Conservation (phyloP, 2,113 vertebrate species). For the Paramormyrops kingsleyae region DNA sequence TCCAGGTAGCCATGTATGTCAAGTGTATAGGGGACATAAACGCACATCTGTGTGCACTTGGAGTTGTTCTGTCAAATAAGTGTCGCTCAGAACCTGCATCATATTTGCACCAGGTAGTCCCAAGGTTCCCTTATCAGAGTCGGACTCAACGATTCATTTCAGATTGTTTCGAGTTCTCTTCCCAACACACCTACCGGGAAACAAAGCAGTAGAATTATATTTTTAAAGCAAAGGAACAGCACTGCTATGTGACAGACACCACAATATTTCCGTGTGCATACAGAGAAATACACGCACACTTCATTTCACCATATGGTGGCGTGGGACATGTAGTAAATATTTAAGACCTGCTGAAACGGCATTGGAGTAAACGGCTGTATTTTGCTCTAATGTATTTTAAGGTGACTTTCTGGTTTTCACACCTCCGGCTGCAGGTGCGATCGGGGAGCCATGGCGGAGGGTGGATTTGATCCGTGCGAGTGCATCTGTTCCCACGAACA, state of each 20-base stretch:
- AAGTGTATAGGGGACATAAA: neutral
- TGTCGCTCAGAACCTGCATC: neutral
- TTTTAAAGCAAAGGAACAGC: neutral
- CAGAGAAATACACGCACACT: neutral
- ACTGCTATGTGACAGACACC: neutral
- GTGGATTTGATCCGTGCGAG: constrained; percentile 93
- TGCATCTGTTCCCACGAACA: constrained; percentile 93
- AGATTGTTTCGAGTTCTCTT: neutral
- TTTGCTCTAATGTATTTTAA: neutral
- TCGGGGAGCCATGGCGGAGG: constrained; percentile 82
- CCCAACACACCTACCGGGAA: neutral
- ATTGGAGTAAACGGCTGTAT: neutral
- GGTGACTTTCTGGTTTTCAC: constrained; percentile 27
- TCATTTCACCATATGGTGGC: neutral
- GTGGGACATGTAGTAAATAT: neutral
- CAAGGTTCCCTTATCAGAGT: neutral
- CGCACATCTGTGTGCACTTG: neutral
- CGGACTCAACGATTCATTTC: neutral
- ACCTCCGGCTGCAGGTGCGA: constrained; percentile 48
- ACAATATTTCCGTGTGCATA: neutral
- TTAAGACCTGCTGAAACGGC: neutral
- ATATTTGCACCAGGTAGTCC: neutral
- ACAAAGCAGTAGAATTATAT: neutral
- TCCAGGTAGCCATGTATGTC: neutral
- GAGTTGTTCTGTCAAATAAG: neutral